Conservation (phyloP, 1,140 invertebrate species). For the Drosophila subpulchrella region DNA sequence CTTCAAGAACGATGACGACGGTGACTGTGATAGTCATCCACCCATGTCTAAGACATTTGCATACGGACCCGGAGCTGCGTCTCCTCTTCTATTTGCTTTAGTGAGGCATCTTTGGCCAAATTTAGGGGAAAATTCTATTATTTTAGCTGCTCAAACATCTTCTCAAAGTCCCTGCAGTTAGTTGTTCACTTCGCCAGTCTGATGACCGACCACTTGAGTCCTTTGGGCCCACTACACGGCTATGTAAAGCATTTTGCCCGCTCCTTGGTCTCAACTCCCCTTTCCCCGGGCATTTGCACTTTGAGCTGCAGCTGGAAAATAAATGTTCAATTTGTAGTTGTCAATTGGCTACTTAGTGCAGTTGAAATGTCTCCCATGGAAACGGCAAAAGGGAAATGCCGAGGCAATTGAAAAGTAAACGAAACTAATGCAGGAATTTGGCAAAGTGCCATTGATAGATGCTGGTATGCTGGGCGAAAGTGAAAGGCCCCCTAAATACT, state of each 20-base stretch:
- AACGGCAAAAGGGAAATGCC: conserved; percentile 14
- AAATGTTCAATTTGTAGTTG: conserved; percentile 65
- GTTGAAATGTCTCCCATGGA: conserved; percentile 12
- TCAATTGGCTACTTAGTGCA: conserved; percentile 54
- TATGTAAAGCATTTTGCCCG: conserved; percentile 50
- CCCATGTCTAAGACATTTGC: conserved; percentile 50
- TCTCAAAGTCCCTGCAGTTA: conserved; percentile 28
- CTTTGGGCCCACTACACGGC: conserved; percentile 8
- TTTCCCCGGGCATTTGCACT: conserved; percentile 14
- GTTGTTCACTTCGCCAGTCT: conserved; percentile 36
- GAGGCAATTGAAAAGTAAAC: conserved; percentile 51
- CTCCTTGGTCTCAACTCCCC: neutral
- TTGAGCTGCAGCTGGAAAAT: conserved; percentile 43
- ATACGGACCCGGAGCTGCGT: conserved; percentile 21
- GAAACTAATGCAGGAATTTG: conserved; percentile 48
- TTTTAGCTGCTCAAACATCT: conserved; percentile 65
- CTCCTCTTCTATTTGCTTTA: conserved; percentile 17
- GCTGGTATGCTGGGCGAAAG: conserved; percentile 11
- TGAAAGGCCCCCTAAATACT: conserved; percentile 3
- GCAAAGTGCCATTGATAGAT: conserved; percentile 31
- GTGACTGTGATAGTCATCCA: conserved; percentile 26
- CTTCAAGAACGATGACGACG: conserved; percentile 43
- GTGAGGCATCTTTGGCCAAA: conserved; percentile 60
- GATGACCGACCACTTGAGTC: conserved; percentile 37
- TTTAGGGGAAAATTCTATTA: conserved; percentile 80